These are phyloP conservation scores for Pyrrhosoma nymphula DNA, from an alignment of 2,888 invertebrate genomes.

Conservation along the genomic window DNA sequence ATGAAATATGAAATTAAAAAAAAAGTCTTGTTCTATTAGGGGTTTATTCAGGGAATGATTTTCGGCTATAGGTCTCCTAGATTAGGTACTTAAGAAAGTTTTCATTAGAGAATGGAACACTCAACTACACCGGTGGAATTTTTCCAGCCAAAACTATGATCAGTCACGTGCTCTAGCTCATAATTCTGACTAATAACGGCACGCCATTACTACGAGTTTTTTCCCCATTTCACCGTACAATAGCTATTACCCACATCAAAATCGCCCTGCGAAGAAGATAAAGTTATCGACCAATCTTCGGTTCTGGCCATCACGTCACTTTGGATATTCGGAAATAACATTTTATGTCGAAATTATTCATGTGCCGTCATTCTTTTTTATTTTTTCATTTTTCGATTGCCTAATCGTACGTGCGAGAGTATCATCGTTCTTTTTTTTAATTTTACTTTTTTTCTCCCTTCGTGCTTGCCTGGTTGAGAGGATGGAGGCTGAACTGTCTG, in stretches of 20 bases:
- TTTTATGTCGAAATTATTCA: constrained; percentile 20
- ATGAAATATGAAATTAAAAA: too few species aligned
- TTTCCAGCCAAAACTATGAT: too few species aligned
- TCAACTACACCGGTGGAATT: too few species aligned
- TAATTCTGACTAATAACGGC: too few species aligned
- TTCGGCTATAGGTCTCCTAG: too few species aligned
- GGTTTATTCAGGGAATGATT: too few species aligned
- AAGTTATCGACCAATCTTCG: constrained; percentile 9
- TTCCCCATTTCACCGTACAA: background rate
- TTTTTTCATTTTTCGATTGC: constrained; percentile 22
- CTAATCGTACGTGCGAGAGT: constrained; percentile 30
- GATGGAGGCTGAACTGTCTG: background rate
- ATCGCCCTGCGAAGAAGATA: background rate
- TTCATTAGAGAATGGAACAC: too few species aligned
- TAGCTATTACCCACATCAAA: background rate
- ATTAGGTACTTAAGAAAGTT: too few species aligned
- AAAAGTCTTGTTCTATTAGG: too few species aligned
- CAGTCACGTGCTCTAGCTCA: too few species aligned
- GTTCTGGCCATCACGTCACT: background rate
- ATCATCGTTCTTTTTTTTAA: background rate
- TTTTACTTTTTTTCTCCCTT: background rate
- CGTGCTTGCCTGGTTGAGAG: background rate
- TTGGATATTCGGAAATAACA: constrained; percentile 9
- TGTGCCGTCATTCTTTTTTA: background rate
- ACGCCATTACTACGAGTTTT: background rate